These are phyloP conservation scores for Caenorhabditis briggsae DNA, from an alignment of 1,140 invertebrate species.

Conservation along the genomic window DNA sequence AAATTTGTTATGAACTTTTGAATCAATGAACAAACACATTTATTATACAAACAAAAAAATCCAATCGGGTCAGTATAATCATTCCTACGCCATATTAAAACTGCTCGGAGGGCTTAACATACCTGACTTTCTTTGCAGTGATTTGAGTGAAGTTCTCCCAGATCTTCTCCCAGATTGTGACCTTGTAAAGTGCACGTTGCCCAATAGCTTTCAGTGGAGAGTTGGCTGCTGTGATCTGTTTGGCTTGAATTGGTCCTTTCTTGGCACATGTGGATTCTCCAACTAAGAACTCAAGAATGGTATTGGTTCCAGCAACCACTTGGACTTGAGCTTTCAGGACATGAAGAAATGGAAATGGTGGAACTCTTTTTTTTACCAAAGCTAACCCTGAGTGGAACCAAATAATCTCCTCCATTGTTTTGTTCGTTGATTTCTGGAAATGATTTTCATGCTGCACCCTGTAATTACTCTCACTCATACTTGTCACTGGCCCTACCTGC, in stretches of 20 bases:
- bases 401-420: neutral
- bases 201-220: constrained; percentile 27
- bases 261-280: constrained; percentile 46
- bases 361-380: too few species aligned
- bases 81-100: neutral
- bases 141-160: constrained; percentile 51
- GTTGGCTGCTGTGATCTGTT: neutral
- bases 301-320: constrained; percentile 58
- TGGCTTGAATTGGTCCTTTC: neutral
- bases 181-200: neutral
- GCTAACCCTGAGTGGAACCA: constrained; percentile 1
- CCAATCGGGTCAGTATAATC: too few species aligned
- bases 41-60: too few species aligned
- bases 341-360: neutral
- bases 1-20: too few species aligned
- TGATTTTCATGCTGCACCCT: constrained; percentile 2
- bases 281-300: constrained; percentile 51
- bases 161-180: constrained; percentile 32
- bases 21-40: too few species aligned
- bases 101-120: neutral
- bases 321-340: constrained; percentile 58
- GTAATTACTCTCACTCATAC: neutral
- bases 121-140: constrained; percentile 19
- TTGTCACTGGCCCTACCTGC: too few species aligned
- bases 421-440: constrained; percentile 14